Evolutionary conservation across 2,888 invertebrate species (phyloP).

Genomic region (Neria commutata): DNA sequence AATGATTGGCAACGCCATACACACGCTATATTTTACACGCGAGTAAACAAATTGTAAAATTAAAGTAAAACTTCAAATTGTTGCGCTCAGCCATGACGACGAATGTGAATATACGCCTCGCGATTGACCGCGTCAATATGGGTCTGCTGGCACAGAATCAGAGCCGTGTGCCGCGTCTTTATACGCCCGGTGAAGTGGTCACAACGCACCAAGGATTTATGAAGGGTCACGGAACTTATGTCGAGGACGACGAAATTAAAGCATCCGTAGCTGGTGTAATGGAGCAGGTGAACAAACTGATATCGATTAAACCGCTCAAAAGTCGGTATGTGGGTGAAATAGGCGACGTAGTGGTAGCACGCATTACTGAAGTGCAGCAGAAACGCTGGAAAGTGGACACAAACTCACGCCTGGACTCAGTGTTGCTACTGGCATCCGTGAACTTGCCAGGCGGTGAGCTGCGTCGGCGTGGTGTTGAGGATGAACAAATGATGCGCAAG

Average conservation of each 20-base stretch:
- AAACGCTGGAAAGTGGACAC: conserved; percentile 95
- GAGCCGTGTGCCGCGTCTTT: conserved; percentile 69
- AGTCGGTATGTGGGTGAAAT: conserved; percentile 92
- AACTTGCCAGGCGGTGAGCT: conserved; percentile 98
- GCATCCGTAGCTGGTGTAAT: conserved; percentile 94
- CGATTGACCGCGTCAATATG: conserved; percentile 69
- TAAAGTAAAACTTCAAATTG: too few species aligned
- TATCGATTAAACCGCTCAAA: conserved; percentile 89
- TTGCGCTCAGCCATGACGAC: conserved; percentile 49
- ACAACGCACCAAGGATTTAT: conserved; percentile 68
- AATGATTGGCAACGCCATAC: too few species aligned
- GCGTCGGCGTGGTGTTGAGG: conserved; percentile 90
- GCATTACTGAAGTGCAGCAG: conserved; percentile 93
- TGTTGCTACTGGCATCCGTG: conserved; percentile 87
- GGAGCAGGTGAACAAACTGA: conserved; percentile 92
- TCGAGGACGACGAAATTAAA: conserved; percentile 80
- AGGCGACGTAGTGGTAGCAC: conserved; percentile 95
- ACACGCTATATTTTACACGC: too few species aligned
- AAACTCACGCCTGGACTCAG: conserved; percentile 86
- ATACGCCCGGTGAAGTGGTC: conserved; percentile 88
- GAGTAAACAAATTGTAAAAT: neutral
- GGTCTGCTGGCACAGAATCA: conserved; percentile 62
- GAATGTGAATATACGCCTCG: conserved; percentile 69
- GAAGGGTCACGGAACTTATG: conserved; percentile 97
- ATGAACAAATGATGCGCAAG: conserved; percentile 96